Percentiles rank a stretch among this genome's conserved stretches.
Evolutionary conservation across 2,888 invertebrate species (phyloP).

Genomic region (Drosophila picticornis): DNA sequence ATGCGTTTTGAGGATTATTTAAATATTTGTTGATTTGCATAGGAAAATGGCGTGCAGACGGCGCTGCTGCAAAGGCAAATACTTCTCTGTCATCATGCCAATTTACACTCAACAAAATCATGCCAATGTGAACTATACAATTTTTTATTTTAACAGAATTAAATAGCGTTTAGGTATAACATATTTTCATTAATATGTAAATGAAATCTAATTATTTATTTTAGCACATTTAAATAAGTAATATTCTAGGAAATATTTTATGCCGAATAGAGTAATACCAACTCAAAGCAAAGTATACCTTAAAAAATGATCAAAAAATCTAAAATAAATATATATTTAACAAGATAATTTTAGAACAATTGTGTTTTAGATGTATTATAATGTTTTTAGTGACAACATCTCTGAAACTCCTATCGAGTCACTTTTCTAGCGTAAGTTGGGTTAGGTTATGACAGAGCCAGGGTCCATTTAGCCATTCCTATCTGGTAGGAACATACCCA

Average conservation of each 20-base stretch:
- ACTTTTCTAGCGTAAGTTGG: background rate
- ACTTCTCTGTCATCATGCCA: background rate
- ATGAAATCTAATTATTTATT: background rate
- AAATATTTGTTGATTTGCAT: constrained; percentile 60
- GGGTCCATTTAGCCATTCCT: no score
- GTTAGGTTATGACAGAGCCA: background rate
- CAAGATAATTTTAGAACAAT: background rate
- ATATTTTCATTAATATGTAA: background rate
- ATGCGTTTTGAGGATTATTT: constrained; percentile 53
- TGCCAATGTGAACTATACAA: background rate
- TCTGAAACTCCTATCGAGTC: no score
- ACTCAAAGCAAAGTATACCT: background rate
- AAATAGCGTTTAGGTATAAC: background rate
- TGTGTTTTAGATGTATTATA: background rate
- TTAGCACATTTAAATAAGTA: background rate
- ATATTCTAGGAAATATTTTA: background rate
- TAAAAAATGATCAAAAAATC: background rate
- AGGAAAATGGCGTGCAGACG: constrained; percentile 24
- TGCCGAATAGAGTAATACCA: background rate
- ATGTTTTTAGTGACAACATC: no score
- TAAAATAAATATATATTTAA: background rate
- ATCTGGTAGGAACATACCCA: background rate
- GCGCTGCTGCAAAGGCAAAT: constrained; percentile 14
- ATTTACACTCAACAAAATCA: constrained; percentile 12
- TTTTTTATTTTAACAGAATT: background rate